phyloP scores from a whole-genome alignment of 2,113 vertebrate species.

The Lathamus discolor region DNA sequence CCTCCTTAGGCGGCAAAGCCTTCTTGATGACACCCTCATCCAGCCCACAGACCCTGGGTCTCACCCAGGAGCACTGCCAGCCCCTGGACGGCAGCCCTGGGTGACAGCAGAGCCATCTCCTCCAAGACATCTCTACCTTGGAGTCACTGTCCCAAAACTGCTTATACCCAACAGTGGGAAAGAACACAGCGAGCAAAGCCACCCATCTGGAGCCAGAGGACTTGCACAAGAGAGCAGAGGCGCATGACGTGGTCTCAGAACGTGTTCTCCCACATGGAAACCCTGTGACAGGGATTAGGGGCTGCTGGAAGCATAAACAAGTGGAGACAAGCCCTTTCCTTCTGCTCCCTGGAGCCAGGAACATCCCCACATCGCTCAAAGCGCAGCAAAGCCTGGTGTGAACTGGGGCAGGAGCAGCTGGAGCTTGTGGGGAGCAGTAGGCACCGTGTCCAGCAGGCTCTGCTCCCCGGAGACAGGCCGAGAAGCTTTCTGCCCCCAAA shows the following conservation, averaged over 20 bases:
- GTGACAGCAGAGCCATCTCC: not conserved
- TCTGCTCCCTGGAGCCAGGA: not conserved
- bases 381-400: accelerated
- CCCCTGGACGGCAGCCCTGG: not conserved
- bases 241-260: not conserved
- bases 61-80: not conserved
- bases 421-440: not conserved
- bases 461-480: not conserved
- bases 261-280: not conserved
- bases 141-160: not conserved
- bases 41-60: accelerated
- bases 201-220: accelerated
- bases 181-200: accelerated
- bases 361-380: not conserved
- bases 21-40: not conserved
- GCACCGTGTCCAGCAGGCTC: not conserved
- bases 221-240: not conserved
- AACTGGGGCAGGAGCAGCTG: not conserved
- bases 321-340: accelerated
- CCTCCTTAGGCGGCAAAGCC: not conserved
- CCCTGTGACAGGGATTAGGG: slow-evolving; percentile 20
- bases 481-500: not conserved
- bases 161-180: accelerated
- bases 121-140: not conserved
- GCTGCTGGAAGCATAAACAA: not conserved